Evolutionary conservation across 2,113 vertebrate species (phyloP).

Genomic region (Australoheros scitulus): DNA sequence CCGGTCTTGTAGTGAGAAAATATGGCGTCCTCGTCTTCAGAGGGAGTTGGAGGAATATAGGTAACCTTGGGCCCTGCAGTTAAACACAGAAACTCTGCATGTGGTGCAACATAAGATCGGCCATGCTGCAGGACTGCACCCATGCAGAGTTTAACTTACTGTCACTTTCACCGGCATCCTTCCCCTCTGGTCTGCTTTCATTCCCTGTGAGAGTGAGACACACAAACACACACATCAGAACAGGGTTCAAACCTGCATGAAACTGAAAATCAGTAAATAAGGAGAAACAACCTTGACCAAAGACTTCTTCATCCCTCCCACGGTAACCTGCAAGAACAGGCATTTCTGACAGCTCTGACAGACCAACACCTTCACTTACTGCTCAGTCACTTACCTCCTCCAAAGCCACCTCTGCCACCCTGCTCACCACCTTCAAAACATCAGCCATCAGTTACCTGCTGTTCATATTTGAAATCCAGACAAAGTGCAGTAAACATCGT

Average conservation of each 20-base stretch:
- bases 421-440: slow-evolving; percentile 50
- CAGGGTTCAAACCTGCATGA: fast-evolving
- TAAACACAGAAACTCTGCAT: not conserved
- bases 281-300: slow-evolving; percentile 40
- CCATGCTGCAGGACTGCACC: fast-evolving
- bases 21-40: slow-evolving; percentile 86
- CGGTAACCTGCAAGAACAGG: slow-evolving; percentile 66
- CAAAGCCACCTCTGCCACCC: slow-evolving; percentile 39
- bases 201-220: slow-evolving; percentile 12
- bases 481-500: no score
- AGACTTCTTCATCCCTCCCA: slow-evolving; percentile 70
- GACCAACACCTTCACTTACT: not conserved
- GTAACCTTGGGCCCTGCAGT: slow-evolving; percentile 86
- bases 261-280: not conserved
- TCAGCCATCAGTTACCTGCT: not conserved
- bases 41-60: slow-evolving; percentile 88
- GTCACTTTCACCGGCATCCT: not conserved
- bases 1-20: slow-evolving; percentile 89
- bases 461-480: not conserved
- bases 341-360: not conserved
- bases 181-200: not conserved
- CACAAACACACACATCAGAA: not conserved
- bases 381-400: slow-evolving; percentile 53
- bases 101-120: fast-evolving
- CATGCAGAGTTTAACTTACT: slow-evolving; percentile 42